Conservation (phyloP, 2,113 vertebrate genomes). For the Oreocharis arfaki region DNA sequence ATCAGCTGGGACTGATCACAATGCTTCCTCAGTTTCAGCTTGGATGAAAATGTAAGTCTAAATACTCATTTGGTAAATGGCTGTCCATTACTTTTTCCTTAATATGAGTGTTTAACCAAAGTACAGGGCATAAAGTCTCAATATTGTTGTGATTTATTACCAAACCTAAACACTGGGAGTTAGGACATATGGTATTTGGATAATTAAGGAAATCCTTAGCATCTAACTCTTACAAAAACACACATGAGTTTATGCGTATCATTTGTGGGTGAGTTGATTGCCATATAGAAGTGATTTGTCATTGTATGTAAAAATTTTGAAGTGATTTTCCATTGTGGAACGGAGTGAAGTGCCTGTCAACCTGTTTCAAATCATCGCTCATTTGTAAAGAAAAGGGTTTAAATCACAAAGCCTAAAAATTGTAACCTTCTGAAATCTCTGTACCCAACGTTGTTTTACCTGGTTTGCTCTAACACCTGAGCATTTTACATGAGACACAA, state of each 20-base stretch:
- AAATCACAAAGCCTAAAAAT: neutral
- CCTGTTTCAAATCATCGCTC: neutral
- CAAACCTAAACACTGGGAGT: neutral
- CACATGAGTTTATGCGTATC: neutral
- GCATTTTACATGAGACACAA: neutral
- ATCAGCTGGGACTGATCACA: slow-evolving; percentile 32
- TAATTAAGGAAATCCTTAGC: slow-evolving; percentile 22
- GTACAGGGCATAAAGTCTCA: neutral
- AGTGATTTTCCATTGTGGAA: neutral
- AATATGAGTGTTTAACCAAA: neutral
- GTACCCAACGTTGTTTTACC: neutral
- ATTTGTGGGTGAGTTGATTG: neutral
- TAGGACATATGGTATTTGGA: neutral
- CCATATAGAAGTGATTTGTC: neutral
- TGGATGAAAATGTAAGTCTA: slow-evolving; percentile 7
- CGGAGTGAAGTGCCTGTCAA: neutral
- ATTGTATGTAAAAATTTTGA: neutral
- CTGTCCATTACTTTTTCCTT: slow-evolving; percentile 1
- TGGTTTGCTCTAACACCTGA: neutral
- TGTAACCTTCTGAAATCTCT: neutral
- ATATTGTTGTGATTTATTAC: slow-evolving; percentile 8
- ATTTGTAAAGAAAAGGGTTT: neutral
- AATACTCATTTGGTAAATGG: neutral
- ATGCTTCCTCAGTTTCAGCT: slow-evolving; percentile 34
- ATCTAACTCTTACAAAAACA: neutral